Percentiles rank a stretch among this genome's conserved stretches.
Conservation (phyloP, 1,140 invertebrate genomes). For the Thereuonema tuberculata region DNA sequence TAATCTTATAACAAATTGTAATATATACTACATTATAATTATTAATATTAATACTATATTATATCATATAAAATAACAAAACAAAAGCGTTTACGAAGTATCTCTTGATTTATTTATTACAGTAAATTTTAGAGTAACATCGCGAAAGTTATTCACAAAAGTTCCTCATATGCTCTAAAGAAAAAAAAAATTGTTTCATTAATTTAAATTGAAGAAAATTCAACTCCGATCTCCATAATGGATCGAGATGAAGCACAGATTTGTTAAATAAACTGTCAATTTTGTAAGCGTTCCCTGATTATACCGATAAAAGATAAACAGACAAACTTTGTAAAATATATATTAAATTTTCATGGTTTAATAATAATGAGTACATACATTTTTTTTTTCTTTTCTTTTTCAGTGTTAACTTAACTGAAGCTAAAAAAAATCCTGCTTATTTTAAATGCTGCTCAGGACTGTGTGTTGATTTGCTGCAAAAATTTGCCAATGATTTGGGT, state of each 20-base stretch:
- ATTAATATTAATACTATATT: no score
- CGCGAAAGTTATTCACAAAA: no score
- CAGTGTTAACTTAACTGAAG: conserved; percentile 58
- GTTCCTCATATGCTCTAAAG: no score
- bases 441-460: conserved; percentile 34
- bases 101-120: no score
- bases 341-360: background rate
- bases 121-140: no score
- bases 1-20: no score
- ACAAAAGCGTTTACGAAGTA: no score
- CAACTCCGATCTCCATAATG: background rate
- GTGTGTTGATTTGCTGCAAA: conserved; percentile 37
- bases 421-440: conserved; percentile 62
- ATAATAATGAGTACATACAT: background rate
- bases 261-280: background rate
- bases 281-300: background rate
- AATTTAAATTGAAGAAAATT: background rate
- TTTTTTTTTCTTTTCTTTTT: background rate
- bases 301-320: no score
- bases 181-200: background rate
- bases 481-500: conserved; percentile 67
- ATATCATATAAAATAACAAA: no score
- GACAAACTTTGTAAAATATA: background rate
- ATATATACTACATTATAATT: no score
- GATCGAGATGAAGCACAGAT: background rate